phyloP scores from a whole-genome alignment of 2,113 vertebrate genomes.

The Psophia crepitans region DNA sequence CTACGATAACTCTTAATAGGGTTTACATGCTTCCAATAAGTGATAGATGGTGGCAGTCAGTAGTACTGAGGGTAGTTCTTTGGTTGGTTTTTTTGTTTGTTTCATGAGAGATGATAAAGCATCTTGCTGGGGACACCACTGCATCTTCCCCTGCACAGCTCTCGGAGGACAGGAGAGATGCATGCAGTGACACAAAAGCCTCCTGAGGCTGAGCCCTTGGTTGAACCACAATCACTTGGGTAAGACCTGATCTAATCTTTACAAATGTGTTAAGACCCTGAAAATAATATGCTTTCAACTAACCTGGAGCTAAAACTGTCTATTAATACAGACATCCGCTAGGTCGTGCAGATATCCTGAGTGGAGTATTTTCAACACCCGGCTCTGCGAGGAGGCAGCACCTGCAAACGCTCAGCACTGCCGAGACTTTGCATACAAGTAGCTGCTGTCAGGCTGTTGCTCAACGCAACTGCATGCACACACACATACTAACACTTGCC shows the following conservation, averaged over 20 bases:
- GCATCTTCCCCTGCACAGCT: neutral
- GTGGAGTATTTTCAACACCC: neutral
- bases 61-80: neutral
- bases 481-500: neutral
- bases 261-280: neutral
- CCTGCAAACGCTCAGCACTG: neutral
- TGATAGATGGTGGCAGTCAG: neutral
- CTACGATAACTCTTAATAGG: accelerated
- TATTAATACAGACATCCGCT: neutral
- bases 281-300: slow-evolving; percentile 3
- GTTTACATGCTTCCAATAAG: neutral
- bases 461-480: neutral
- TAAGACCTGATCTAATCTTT: slow-evolving; percentile 22
- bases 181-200: neutral
- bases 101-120: neutral
- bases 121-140: neutral
- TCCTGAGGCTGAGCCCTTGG: neutral
- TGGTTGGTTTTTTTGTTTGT: neutral
- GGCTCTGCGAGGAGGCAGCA: neutral
- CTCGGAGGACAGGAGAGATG: neutral
- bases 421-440: neutral
- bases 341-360: neutral
- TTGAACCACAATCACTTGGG: neutral
- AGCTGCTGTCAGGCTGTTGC: neutral
- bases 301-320: slow-evolving; percentile 1